These are phyloP conservation scores for Nilaparvata lugens DNA, from an alignment of 1,140 invertebrate species.

Conservation along the genomic window DNA sequence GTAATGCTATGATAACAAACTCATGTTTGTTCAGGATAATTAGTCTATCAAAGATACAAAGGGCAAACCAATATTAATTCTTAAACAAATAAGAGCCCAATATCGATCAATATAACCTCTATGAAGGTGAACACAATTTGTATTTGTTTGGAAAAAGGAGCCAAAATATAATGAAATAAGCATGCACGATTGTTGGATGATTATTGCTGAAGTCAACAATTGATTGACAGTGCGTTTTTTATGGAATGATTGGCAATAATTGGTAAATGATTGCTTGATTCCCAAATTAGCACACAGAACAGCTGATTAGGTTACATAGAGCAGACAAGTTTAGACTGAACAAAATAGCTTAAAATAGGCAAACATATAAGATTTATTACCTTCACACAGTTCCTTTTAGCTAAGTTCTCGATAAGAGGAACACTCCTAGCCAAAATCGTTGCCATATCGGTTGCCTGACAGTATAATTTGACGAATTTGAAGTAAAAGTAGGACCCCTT, in stretches of 20 bases:
- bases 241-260: constrained; percentile 32
- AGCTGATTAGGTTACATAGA: constrained; percentile 33
- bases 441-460: constrained; percentile 8
- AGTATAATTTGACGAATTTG: neutral
- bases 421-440: constrained; percentile 20
- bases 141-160: too few species aligned
- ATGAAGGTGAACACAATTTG: too few species aligned
- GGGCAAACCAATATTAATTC: too few species aligned
- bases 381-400: constrained; percentile 19
- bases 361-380: constrained; percentile 4
- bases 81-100: too few species aligned
- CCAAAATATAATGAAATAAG: too few species aligned
- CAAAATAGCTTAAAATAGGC: neutral
- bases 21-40: neutral
- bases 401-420: constrained; percentile 14
- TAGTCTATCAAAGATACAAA: neutral
- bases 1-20: neutral
- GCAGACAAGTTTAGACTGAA: neutral
- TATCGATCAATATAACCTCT: too few species aligned
- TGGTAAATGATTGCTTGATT: constrained; percentile 35
- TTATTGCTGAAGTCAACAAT: neutral
- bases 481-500: too few species aligned
- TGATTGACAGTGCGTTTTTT: neutral
- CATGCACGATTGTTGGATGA: too few species aligned
- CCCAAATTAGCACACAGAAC: constrained; percentile 36